Base-by-base conservation (phyloP, 2,113 vertebrate species). In the Gallinago jamesoni region DNA sequence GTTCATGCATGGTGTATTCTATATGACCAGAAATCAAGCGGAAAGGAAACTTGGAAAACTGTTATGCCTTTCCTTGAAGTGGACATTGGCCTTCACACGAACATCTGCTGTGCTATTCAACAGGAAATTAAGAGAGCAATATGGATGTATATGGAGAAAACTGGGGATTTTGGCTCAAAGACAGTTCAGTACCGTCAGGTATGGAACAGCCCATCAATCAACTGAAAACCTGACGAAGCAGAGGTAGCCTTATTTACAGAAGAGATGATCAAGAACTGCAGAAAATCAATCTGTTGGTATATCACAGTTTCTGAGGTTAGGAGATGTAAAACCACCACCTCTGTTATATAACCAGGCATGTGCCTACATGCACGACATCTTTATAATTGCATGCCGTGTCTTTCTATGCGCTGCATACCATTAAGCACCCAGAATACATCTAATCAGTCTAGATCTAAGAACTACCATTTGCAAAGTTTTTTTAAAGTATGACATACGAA, bases 261-360 rank as follows among this genome's bases (percentile, higher is more conserved):
- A 52, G 24, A 73, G 45, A 73, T 68, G 33, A 84, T 76, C 66
- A 75, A 45, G 76, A 78, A 69, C 53, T 91, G 59, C 37, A 69
- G 57, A 73, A 93, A 96, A 91, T 82, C 66, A 87, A 27, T 90
- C 64, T 70, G n/a, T 74, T 87, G 56, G n/a, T 39, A 78, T 87
- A 84, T 90, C 69, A 93, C 25, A 55, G 37, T 89, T 94, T 89
- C 90, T 87, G 64, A 87, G 53, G 76, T 84, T 90, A 89, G 53
- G 64, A 82, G 62, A 79, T 68, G 41, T 69, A 87, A 91, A 95
- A 41, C 62, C 67, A 66, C 70, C 90, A 52, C 20, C 47, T 91
- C 69, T 84, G 25, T 92, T 96, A 87, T 94, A 84, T 89, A 96
- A 90, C 57, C 83, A 93, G 72, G 45, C 84, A 89, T 69, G 74